phyloP scores from a whole-genome alignment of 2,797 vertebrate species.

The Enteromius fasciolatus region DNA sequence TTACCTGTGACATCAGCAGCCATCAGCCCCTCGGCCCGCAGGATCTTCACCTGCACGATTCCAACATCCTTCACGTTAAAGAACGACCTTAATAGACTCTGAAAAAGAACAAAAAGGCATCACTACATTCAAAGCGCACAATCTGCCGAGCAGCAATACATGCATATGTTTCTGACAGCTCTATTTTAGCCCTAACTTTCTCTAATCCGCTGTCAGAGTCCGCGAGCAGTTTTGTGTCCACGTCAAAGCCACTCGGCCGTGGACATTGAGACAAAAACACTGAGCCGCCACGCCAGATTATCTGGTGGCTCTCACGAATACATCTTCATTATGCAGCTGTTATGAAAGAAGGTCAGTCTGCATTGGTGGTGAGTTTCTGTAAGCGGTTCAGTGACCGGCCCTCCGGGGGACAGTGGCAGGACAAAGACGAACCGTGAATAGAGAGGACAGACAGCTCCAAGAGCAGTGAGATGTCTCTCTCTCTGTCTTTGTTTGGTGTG shows the following conservation, averaged over 20 bases:
- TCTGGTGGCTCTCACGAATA: constrained; percentile 84
- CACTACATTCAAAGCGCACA: neutral
- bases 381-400: constrained; percentile 38
- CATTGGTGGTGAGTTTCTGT: constrained; percentile 38
- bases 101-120: constrained; percentile 39
- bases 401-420: constrained; percentile 28
- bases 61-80: constrained; percentile 89
- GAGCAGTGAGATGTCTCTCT: constrained; percentile 76
- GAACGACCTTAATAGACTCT: constrained; percentile 82
- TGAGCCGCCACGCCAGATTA: constrained; percentile 84
- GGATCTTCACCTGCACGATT: constrained; percentile 91
- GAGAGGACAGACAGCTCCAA: constrained; percentile 34
- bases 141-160: constrained; percentile 16
- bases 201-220: constrained; percentile 32
- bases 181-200: constrained; percentile 27
- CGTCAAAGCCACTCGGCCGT: constrained; percentile 71
- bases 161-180: constrained; percentile 38
- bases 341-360: constrained; percentile 81
- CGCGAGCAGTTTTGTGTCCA: constrained; percentile 73
- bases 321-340: constrained; percentile 88
- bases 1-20: constrained; percentile 93
- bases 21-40: constrained; percentile 92
- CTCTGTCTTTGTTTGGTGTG: constrained; percentile 57
- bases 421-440: constrained; percentile 38
- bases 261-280: constrained; percentile 84